phyloP scores from a whole-genome alignment of 2,113 vertebrate species.

The Notiomystis cincta region DNA sequence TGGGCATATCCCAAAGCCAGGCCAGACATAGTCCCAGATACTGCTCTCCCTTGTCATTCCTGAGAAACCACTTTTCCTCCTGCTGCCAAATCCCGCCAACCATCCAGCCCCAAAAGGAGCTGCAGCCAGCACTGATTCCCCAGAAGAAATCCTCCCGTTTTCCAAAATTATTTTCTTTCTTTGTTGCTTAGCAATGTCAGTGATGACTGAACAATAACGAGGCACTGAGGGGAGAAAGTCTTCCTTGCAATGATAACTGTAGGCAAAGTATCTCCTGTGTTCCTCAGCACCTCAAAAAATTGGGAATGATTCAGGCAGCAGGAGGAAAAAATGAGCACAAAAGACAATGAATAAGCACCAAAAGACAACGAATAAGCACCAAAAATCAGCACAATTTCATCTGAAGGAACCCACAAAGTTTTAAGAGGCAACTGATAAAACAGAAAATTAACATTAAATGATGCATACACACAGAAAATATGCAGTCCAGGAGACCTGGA shows the following conservation, averaged over 20 bases:
- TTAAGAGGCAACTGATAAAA: not conserved
- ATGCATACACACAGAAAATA: accelerated
- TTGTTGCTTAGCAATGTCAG: not conserved
- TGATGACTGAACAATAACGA: not conserved
- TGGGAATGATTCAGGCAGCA: not conserved
- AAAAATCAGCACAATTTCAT: not conserved
- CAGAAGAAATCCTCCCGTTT: not conserved
- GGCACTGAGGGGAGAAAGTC: not conserved
- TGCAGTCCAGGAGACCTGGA: accelerated
- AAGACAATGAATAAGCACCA: accelerated
- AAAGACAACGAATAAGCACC: not conserved
- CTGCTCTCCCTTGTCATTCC: not conserved
- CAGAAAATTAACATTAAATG: accelerated
- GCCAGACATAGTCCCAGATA: not conserved
- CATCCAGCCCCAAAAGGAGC: not conserved
- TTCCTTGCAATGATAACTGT: accelerated
- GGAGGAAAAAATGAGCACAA: not conserved
- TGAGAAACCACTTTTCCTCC: not conserved
- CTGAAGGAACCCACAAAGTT: not conserved
- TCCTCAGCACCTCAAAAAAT: not conserved
- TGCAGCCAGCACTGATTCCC: not conserved
- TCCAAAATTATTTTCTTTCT: not conserved
- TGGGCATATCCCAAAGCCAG: not conserved
- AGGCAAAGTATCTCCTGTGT: not conserved
- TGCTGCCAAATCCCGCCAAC: not conserved